These are phyloP conservation scores for Kuschelorhynchus macadamiae DNA, from an alignment of 2,888 invertebrate species.

Conservation along the genomic window DNA sequence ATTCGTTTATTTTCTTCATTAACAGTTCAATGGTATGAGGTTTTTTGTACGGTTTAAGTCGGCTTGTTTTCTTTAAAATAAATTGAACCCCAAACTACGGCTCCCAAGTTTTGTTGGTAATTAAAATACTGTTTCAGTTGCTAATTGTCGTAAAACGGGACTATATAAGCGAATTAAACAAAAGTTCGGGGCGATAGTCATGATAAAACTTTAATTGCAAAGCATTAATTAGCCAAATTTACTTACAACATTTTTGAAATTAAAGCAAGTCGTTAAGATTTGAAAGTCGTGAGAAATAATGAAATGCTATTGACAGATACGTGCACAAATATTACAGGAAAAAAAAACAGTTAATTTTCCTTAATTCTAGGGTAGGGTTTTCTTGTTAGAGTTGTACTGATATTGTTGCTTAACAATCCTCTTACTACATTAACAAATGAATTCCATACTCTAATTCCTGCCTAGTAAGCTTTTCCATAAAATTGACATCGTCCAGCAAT, in stretches of 20 bases:
- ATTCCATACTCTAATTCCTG: no score
- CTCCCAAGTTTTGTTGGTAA: slow-evolving; percentile 50
- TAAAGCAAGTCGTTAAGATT: no score
- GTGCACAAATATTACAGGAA: no score
- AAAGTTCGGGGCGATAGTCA: slow-evolving; percentile 29
- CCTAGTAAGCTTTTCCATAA: no score
- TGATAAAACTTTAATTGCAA: slow-evolving; percentile 33
- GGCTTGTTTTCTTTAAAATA: slow-evolving; percentile 42
- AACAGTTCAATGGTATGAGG: slow-evolving; percentile 55
- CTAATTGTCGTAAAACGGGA: slow-evolving; percentile 50
- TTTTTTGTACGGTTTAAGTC: slow-evolving; percentile 38
- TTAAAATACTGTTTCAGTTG: slow-evolving; percentile 54
- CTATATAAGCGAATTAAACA: slow-evolving; percentile 50
- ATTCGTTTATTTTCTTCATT: slow-evolving; percentile 61
- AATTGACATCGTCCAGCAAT: no score
- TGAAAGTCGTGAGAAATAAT: no score
- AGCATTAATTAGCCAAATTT: slow-evolving; percentile 32
- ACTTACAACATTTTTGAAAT: slow-evolving; percentile 16
- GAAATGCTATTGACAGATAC: no score
- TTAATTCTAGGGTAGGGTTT: no score
- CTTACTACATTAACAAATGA: no score
- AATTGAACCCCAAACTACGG: slow-evolving; percentile 48
- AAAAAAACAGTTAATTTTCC: no score
- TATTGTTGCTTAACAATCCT: no score
- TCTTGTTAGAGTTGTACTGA: no score